Base-by-base conservation (phyloP, 2,797 vertebrate genomes). In the Pantherophis vulpinus region DNA sequence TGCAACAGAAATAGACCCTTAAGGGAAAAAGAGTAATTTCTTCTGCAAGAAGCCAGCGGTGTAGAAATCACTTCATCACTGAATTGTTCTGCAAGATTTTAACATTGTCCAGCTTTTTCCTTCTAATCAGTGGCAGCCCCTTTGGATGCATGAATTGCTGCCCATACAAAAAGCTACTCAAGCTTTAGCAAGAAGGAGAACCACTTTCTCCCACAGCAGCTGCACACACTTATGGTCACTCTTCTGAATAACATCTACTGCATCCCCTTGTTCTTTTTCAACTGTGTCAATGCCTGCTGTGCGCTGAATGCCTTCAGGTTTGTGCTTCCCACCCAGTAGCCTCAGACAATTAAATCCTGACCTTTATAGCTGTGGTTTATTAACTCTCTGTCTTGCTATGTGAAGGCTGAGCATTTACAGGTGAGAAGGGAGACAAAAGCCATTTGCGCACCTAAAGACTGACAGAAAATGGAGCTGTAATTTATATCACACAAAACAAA, bases 301-400 rank as follows among this genome's bases (percentile, higher is more conserved):
- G 47, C 9, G n/a, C 4, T n/a, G 79, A 93, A 92, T 94, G 66
- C 87, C 37, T 93, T 61, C 4, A 58, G 61, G 58, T 79, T 29
- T 32, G 60, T 88, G 63, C 90, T 93, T 91, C 90, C 56, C 89
- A 90, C 88, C 91, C 93, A 91, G 91, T 70, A 94, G 83, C 93
- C 54, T 54, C 60, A 0, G 0, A 2, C 74, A 92, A 91, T 51
- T 58, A 89, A 92, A 87, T 89, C 90, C 55, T 54, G 90, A 55
- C 93, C 94, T 94, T 94, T 87, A 27, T 91, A 88, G 89, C 90
- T 93, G 2, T 11, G 66, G 54, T 90, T 94, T 89, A 63, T 95
- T 63, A 91, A 87, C 87, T 94, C 54, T 16, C 37, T 95, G 92
- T 56, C 74, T 91, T n/a, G 20, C 4, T 83, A 4, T 0, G 0